A percentile compares a stretch with the other conserved stretches of the same genome.
Conservation (phyloP, 1,140 invertebrate genomes). For the Drosophila kurseongensis region DNA sequence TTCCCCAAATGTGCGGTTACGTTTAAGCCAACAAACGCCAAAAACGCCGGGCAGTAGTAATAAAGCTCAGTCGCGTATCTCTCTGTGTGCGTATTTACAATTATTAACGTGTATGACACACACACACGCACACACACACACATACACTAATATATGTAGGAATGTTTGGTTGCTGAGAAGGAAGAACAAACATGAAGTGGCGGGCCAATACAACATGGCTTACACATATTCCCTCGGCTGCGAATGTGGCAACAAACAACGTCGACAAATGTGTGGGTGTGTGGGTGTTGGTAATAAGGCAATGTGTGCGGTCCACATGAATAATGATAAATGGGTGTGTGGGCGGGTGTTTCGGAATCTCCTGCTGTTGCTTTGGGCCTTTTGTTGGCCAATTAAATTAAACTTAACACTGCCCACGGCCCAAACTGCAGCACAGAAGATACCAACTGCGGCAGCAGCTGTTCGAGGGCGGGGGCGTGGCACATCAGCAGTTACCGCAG, state of each 20-base stretch:
- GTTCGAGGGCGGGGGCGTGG: conserved; percentile 17
- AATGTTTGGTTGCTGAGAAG: conserved; percentile 10
- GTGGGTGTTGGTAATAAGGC: conserved; percentile 49
- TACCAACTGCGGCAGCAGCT: conserved; percentile 6
- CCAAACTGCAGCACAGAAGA: conserved; percentile 44
- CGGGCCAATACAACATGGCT: conserved; percentile 52
- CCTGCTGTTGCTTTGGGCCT: conserved; percentile 56
- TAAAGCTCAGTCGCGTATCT: conserved; percentile 39
- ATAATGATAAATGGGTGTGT: conserved; percentile 60
- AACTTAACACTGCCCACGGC: conserved; percentile 64
- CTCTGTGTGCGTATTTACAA: conserved; percentile 53
- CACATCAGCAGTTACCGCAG: conserved; percentile 47
- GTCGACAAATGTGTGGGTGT: conserved; percentile 53
- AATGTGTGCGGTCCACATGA: conserved; percentile 37
- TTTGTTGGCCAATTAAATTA: conserved; percentile 72
- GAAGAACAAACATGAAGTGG: conserved; percentile 51
- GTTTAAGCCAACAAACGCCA: conserved; percentile 74
- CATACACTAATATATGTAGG: conserved; percentile 22
- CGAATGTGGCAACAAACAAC: conserved; percentile 53
- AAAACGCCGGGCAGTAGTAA: conserved; percentile 69
- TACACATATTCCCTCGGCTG: conserved; percentile 46
- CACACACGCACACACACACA: conserved; percentile 33
- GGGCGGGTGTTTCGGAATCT: conserved; percentile 1
- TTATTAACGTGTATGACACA: conserved; percentile 66
- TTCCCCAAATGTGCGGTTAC: conserved; percentile 78